Evolutionary conservation across 2,797 vertebrate species (phyloP).

Genomic region (Pteropus rufus): DNA sequence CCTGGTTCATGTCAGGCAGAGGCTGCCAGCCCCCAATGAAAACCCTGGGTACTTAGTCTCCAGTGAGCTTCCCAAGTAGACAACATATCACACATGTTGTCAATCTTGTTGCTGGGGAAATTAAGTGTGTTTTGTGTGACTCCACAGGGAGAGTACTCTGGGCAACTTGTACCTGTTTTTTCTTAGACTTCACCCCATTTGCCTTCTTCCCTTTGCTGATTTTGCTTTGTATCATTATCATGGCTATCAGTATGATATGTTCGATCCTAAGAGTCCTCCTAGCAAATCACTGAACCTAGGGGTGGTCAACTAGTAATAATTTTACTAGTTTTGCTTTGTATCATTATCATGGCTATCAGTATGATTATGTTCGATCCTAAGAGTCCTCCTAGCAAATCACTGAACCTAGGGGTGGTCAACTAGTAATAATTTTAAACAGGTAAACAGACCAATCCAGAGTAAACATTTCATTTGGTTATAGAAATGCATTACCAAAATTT

Average conservation of each 20-base stretch:
- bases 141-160: background rate
- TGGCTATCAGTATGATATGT: background rate
- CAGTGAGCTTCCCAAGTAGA: background rate
- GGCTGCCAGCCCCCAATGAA: background rate
- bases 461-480: background rate
- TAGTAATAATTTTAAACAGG: background rate
- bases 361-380: background rate
- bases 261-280: background rate
- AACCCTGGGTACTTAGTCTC: background rate
- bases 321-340: background rate
- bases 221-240: background rate
- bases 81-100: background rate
- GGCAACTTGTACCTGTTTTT: background rate
- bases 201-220: background rate
- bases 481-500: conserved; percentile 12
- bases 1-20: background rate
- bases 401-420: background rate
- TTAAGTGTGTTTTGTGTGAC: background rate
- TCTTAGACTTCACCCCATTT: background rate
- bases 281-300: background rate
- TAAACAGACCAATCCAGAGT: background rate
- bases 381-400: background rate
- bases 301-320: background rate
- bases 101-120: conserved; percentile 10
- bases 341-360: background rate